A percentile compares a stretch with the other conserved stretches of the same genome.
phyloP scores from a whole-genome alignment of 2,888 invertebrate species.

The Acronicta alni region DNA sequence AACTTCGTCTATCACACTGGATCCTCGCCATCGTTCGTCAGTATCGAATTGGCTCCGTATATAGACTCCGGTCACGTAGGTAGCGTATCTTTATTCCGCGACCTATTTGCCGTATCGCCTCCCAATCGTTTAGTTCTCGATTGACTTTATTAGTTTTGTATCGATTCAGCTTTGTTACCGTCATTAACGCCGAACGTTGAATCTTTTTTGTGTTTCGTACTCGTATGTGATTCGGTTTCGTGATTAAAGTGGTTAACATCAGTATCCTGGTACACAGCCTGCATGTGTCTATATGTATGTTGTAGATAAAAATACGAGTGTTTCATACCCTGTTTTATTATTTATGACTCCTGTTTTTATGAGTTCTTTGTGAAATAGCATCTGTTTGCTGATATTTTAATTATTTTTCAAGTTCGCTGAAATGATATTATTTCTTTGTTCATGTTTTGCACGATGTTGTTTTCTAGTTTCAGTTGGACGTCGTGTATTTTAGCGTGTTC shows the following conservation, averaged over 20 bases:
- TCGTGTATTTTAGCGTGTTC: neutral
- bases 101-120: constrained; percentile 65
- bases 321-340: constrained; percentile 37
- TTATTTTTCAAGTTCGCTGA: constrained; percentile 23
- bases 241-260: constrained; percentile 46
- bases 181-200: constrained; percentile 60
- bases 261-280: constrained; percentile 19
- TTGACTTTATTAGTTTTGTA: constrained; percentile 65
- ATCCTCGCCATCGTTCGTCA: constrained; percentile 56
- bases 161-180: constrained; percentile 60
- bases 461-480: constrained; percentile 15
- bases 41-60: constrained; percentile 52
- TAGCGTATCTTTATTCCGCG: constrained; percentile 64
- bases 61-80: constrained; percentile 63
- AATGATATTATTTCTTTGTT: constrained; percentile 17
- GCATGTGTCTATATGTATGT: neutral
- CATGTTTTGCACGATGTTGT: constrained; percentile 8
- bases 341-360: constrained; percentile 37
- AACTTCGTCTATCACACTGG: constrained; percentile 51
- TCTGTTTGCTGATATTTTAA: constrained; percentile 46
- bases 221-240: constrained; percentile 40
- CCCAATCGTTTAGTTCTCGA: constrained; percentile 65
- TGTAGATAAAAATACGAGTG: constrained; percentile 11
- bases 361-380: constrained; percentile 40
- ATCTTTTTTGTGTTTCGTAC: constrained; percentile 56